Evolutionary conservation across 1,140 invertebrate genomes (phyloP).

Genomic region (Branchinecta lindahli): DNA sequence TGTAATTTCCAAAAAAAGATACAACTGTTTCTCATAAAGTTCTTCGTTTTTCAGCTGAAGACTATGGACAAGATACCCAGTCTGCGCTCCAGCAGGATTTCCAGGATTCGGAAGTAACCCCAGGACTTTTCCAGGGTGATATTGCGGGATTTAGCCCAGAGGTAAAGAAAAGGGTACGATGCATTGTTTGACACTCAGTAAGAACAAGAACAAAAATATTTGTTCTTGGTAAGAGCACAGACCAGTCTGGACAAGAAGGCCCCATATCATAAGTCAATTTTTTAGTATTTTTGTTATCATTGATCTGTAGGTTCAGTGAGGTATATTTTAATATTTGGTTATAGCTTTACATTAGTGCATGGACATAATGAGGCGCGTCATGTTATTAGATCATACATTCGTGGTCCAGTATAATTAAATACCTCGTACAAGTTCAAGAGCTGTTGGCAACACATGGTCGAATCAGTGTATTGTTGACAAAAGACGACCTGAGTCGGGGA

Average conservation of each 20-base stretch:
- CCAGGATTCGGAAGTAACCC: conserved; percentile 46
- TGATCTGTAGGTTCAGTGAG: too few relatives aligned
- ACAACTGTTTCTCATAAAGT: not conserved
- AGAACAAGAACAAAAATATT: not conserved
- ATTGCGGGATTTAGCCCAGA: conserved; percentile 41
- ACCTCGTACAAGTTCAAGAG: too few relatives aligned
- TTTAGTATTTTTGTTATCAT: conserved; percentile 14
- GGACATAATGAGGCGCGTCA: too few relatives aligned
- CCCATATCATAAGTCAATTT: conserved; percentile 13
- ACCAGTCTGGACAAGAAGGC: conserved; percentile 10
- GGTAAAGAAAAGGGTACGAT: conserved; percentile 16
- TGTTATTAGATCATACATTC: too few relatives aligned
- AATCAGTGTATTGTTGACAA: too few relatives aligned
- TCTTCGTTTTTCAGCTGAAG: conserved; percentile 3
- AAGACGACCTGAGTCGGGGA: too few relatives aligned
- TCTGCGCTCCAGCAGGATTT: conserved; percentile 12
- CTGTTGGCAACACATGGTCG: too few relatives aligned
- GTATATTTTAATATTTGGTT: conserved; percentile 10
- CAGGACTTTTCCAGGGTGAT: conserved; percentile 49
- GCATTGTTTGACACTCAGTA: not conserved
- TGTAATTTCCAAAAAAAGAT: too few relatives aligned
- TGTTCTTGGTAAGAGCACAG: not conserved
- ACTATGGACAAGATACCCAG: conserved; percentile 13
- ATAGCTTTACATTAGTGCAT: conserved; percentile 3
- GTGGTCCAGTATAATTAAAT: too few relatives aligned